A percentile compares a stretch with the other conserved stretches of the same genome.
These are phyloP conservation scores for Cynaeus angustus DNA, from an alignment of 2,888 invertebrate genomes.

Conservation along the genomic window DNA sequence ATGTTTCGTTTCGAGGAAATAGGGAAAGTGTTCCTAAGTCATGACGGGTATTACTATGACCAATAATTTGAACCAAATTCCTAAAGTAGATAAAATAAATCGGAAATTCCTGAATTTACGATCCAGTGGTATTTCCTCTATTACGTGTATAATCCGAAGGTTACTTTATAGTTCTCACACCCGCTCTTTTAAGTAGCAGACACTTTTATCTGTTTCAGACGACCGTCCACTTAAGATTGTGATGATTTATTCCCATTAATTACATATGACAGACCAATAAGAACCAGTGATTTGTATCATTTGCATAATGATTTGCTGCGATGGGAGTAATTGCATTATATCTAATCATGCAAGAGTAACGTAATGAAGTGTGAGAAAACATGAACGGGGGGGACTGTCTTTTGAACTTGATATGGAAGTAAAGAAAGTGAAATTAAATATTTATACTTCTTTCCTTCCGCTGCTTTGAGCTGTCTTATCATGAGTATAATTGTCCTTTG, in stretches of 20 bases:
- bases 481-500: not conserved
- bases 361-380: conserved; percentile 9
- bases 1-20: not conserved
- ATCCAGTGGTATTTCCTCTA: conserved; percentile 24
- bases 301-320: conserved; percentile 36
- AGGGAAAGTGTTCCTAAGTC: not conserved
- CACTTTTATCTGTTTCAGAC: no score
- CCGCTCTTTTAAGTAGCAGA: conserved; percentile 24
- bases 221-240: not conserved
- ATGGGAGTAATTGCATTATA: conserved; percentile 17
- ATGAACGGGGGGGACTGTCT: conserved; percentile 11
- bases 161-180: conserved; percentile 9
- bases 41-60: no score
- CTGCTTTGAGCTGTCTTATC: not conserved
- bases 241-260: conserved; percentile 40
- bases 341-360: conserved; percentile 14
- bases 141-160: conserved; percentile 25
- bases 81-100: conserved; percentile 15
- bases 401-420: not conserved
- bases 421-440: not conserved
- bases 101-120: conserved; percentile 33
- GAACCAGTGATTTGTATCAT: conserved; percentile 25
- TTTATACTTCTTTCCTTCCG: not conserved
- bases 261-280: conserved; percentile 32
- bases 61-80: conserved; percentile 2